phyloP scores from a whole-genome alignment of 2,888 invertebrate species.

The Andricus quercusramuli region DNA sequence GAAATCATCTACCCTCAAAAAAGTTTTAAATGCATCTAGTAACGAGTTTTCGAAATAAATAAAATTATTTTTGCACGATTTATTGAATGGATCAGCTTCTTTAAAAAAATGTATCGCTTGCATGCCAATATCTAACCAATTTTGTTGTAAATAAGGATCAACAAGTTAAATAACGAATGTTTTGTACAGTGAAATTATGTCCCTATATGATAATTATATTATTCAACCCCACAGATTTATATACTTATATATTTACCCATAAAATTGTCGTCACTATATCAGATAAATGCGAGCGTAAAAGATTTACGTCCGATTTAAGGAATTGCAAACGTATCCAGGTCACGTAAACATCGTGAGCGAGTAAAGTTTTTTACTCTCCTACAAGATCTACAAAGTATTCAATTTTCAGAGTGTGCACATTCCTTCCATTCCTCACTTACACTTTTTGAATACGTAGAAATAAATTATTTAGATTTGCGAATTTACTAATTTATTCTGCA shows the following conservation, averaged over 20 bases:
- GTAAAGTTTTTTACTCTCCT: conserved; percentile 19
- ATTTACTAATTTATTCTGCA: too few species aligned
- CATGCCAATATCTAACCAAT: not conserved
- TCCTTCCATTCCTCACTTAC: not conserved
- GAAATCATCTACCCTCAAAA: not conserved
- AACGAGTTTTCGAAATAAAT: not conserved
- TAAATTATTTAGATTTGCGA: not conserved
- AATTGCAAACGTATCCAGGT: conserved; percentile 29
- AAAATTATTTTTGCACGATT: too few species aligned
- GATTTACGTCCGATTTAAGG: conserved; percentile 23
- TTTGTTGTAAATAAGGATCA: not conserved
- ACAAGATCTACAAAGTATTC: conserved; percentile 12
- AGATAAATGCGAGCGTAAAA: conserved; percentile 6
- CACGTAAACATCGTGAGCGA: conserved; percentile 31
- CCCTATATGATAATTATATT: too few species aligned
- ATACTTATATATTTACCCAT: not conserved
- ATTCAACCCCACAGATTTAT: too few species aligned
- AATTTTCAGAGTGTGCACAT: conserved; percentile 18
- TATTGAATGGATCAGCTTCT: too few species aligned
- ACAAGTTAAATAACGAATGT: not conserved
- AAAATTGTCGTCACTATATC: not conserved
- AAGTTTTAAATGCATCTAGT: not conserved
- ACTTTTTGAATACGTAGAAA: not conserved
- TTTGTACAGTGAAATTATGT: not conserved
- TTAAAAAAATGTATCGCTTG: not conserved